Base-by-base conservation (phyloP, 2,113 vertebrate genomes). In the Cairina moschata region DNA sequence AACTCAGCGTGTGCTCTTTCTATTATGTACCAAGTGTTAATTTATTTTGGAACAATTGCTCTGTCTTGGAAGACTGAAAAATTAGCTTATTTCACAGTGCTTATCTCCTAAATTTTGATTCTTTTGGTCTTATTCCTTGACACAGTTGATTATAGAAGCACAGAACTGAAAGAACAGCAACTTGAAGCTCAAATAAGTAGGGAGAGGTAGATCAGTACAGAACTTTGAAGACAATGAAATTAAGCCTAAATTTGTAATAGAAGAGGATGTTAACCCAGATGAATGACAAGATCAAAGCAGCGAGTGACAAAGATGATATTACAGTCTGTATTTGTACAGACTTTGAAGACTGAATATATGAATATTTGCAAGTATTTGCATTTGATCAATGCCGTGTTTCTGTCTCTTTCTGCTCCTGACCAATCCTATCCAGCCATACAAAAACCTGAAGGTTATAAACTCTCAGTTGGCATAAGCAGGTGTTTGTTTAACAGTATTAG, bases 281-380 rank as follows among this genome's bases (percentile, higher is more conserved):
- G 93, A 96, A 83, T 96, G 95, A 96, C 95, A 96, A 95, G 93
- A 96, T 97, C 93, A 96, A 96, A 97, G 93, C 83, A 96, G 88
- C 0, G 88, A 93, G 44, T 95, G 95, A 96, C 95, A 94, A 95
- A 94, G 88, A 96, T 82, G 90, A 93, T 93, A 93, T 95, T 96
- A 76, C 83, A 86, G 86, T 75, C 21, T 17, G 95, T 78, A 95
- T 96, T 96, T 96, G 80, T 79, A 83, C 81, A 92, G 92, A 94
- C 96, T 96, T 93, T 95, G 93, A 96, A 93, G 93, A 75, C 66
- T 78, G 95, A 96, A 96, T 96, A 95, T 46, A 95, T 96, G 95
- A 96, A 96, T 97, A 95, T 94, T 94, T 96, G 87, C 91, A 95
- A 92, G 90, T 90, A 96, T 95, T 97, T 96, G 94, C 94, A 96